Evolutionary conservation across 1,140 invertebrate species (phyloP).

Genomic region (Drosophila nannoptera): DNA sequence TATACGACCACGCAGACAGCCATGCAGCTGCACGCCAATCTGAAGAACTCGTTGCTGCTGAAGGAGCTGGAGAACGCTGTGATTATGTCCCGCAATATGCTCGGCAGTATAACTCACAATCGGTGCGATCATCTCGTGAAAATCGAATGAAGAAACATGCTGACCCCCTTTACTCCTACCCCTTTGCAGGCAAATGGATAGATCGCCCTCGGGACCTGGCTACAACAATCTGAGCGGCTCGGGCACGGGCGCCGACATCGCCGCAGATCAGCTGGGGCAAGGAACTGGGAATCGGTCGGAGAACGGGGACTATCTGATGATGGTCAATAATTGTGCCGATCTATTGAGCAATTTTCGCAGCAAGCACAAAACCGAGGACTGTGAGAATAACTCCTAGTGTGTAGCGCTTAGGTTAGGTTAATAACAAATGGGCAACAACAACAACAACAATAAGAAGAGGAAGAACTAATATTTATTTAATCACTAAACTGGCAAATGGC

Average conservation of each 20-base stretch:
- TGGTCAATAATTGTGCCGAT: constrained; percentile 79
- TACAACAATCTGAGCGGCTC: constrained; percentile 60
- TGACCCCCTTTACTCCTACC: not conserved
- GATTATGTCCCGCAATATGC: constrained; percentile 80
- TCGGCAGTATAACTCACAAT: constrained; percentile 77
- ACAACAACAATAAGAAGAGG: constrained; percentile 19
- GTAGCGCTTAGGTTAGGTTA: constrained; percentile 67
- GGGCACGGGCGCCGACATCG: not conserved
- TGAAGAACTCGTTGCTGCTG: constrained; percentile 78
- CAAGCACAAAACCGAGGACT: constrained; percentile 79
- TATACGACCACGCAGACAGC: constrained; percentile 77
- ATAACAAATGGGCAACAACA: constrained; percentile 19
- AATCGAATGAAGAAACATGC: no score
- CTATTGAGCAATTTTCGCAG: constrained; percentile 78
- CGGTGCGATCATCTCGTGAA: constrained; percentile 40
- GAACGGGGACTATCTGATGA: constrained; percentile 79
- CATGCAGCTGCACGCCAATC: constrained; percentile 75
- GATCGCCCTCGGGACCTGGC: constrained; percentile 29
- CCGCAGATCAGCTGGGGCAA: constrained; percentile 5
- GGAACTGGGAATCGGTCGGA: constrained; percentile 46
- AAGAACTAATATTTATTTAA: constrained; percentile 65
- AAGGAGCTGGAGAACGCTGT: constrained; percentile 80
- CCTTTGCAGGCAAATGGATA: constrained; percentile 63
- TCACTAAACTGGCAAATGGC: constrained; percentile 19
- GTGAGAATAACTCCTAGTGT: constrained; percentile 79